These are phyloP conservation scores for Myotis yumanensis DNA, from an alignment of 2,113 vertebrate species.

Conservation along the genomic window DNA sequence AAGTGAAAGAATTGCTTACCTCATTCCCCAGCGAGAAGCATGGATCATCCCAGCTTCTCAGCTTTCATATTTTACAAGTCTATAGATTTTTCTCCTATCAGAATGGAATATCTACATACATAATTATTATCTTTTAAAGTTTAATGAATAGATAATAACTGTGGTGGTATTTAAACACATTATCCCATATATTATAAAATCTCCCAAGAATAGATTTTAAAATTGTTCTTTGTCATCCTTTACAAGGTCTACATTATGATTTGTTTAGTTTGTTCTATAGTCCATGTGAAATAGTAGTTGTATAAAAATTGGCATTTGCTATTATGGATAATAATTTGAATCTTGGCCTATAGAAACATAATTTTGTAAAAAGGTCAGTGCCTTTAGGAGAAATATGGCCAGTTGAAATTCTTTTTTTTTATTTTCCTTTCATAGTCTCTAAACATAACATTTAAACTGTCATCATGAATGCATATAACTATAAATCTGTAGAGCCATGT, in stretches of 20 bases:
- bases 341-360: constrained; percentile 26
- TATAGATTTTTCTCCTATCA: background rate
- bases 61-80: background rate
- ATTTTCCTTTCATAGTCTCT: constrained; percentile 62
- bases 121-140: constrained; percentile 1
- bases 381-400: background rate
- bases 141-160: background rate
- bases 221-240: background rate
- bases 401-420: constrained; percentile 30
- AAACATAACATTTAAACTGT: constrained; percentile 52
- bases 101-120: background rate
- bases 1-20: background rate
- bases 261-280: background rate
- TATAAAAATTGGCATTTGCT: background rate
- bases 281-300: background rate
- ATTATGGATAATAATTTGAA: background rate
- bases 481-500: constrained; percentile 37
- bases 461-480: background rate
- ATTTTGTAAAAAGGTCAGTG: constrained; percentile 33
- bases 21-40: background rate
- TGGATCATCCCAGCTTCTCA: background rate
- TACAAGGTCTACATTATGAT: background rate
- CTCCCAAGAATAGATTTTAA: background rate
- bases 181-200: background rate
- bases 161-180: background rate